Percentiles rank a stretch among this genome's conserved stretches.
These are phyloP conservation scores for Proterorhinus semilunaris DNA, from an alignment of 2,113 vertebrate species.

Conservation along the genomic window DNA sequence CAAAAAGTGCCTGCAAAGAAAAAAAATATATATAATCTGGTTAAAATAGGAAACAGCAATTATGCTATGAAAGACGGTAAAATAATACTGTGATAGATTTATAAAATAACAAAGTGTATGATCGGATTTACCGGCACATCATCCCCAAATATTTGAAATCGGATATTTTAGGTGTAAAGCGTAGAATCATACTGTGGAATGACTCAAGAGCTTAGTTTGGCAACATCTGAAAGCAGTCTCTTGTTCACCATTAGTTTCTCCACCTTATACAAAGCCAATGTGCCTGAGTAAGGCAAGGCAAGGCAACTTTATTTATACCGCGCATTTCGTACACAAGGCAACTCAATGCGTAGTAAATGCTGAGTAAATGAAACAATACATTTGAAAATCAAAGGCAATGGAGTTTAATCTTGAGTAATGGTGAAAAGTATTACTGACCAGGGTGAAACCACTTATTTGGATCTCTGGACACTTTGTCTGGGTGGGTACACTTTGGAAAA, in stretches of 20 bases:
- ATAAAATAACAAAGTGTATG: too few species aligned
- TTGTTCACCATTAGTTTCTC: not conserved
- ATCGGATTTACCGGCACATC: not conserved
- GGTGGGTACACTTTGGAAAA: too few species aligned
- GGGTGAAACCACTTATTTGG: not conserved
- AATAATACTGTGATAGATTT: too few species aligned
- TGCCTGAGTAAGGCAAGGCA: too few species aligned
- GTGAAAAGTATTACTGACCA: not conserved
- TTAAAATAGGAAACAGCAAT: too few species aligned
- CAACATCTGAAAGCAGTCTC: not conserved
- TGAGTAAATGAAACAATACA: not conserved
- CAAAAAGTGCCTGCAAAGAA: not conserved
- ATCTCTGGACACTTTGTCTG: not conserved
- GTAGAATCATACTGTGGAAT: not conserved
- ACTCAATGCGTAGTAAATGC: too few species aligned
- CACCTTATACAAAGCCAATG: not conserved
- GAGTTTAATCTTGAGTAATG: too few species aligned
- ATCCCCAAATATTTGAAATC: not conserved
- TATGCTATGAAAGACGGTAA: too few species aligned
- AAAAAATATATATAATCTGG: too few species aligned
- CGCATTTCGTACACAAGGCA: too few species aligned
- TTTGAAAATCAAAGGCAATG: too few species aligned
- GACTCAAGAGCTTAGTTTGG: not conserved
- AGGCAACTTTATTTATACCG: too few species aligned
- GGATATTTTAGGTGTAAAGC: not conserved